These are phyloP conservation scores for Hyperoplus immaculatus DNA, from an alignment of 2,797 vertebrate genomes.

Conservation along the genomic window DNA sequence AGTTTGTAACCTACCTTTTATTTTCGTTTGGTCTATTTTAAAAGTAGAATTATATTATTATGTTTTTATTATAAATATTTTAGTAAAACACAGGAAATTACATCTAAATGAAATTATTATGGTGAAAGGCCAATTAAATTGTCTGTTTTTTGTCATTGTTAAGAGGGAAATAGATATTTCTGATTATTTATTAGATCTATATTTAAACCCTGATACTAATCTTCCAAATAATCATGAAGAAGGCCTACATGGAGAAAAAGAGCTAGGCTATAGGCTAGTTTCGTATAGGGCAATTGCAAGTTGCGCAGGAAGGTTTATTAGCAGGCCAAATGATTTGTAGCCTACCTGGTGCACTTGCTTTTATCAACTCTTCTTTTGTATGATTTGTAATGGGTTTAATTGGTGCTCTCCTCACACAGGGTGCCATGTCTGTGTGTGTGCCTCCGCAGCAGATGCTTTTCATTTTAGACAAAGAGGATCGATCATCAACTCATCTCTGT, in stretches of 20 bases:
- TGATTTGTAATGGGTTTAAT: slow-evolving; percentile 23
- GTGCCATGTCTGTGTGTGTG: slow-evolving; percentile 30
- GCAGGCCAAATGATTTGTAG: not conserved
- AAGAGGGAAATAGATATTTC: not conserved
- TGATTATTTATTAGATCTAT: slow-evolving; percentile 2
- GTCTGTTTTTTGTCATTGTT: not conserved
- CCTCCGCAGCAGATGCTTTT: slow-evolving; percentile 26
- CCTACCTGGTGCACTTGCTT: too few relatives aligned
- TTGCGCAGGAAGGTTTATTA: not conserved
- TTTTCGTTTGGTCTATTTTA: not conserved
- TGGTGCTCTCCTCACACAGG: not conserved
- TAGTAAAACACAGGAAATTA: not conserved
- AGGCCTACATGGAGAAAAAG: too few relatives aligned
- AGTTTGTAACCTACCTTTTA: not conserved
- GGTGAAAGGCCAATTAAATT: not conserved
- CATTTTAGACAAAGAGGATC: slow-evolving; percentile 31
- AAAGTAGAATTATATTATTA: not conserved
- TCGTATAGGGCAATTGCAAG: not conserved
- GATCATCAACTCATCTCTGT: slow-evolving; percentile 60
- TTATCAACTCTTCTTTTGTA: not conserved
- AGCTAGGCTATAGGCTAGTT: too few relatives aligned
- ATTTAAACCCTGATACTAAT: not conserved
- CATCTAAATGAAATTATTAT: not conserved
- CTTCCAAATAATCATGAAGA: slow-evolving; percentile 1
- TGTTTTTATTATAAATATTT: not conserved